These are phyloP conservation scores for Equus quagga DNA, from an alignment of 2,113 vertebrate species.

Conservation along the genomic window DNA sequence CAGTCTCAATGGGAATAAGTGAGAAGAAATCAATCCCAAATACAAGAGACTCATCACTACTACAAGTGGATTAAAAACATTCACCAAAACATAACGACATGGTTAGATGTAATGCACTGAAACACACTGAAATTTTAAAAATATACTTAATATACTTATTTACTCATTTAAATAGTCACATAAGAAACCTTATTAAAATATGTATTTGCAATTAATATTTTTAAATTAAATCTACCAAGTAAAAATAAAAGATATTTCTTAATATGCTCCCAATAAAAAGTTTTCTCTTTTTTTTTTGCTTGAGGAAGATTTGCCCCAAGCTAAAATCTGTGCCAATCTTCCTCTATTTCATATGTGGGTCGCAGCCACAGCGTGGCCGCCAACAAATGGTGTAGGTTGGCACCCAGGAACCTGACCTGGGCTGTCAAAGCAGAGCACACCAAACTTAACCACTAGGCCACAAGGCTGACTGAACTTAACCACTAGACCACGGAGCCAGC, in stretches of 20 bases:
- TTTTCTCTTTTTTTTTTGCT: background rate
- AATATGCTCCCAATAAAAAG: conserved; percentile 49
- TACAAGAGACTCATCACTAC: background rate
- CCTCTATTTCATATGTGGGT: too few species aligned
- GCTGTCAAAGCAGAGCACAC: too few species aligned
- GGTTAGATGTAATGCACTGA: background rate
- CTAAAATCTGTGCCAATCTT: too few species aligned
- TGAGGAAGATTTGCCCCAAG: too few species aligned
- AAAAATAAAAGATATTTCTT: conserved; percentile 50
- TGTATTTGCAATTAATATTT: background rate
- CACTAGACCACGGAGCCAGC: too few species aligned
- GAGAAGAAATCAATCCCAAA: conserved; percentile 29
- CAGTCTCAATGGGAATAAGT: background rate
- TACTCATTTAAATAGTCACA: conserved; percentile 12
- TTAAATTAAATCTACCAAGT: background rate
- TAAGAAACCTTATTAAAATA: conserved; percentile 47
- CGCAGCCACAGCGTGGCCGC: too few species aligned
- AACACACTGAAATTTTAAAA: background rate
- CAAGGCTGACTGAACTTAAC: too few species aligned
- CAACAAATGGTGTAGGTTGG: too few species aligned
- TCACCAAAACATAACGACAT: background rate
- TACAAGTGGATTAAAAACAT: conserved; percentile 7
- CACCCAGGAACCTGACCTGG: too few species aligned
- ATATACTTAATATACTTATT: background rate
- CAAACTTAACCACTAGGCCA: too few species aligned